Conservation (phyloP, 2,797 vertebrate genomes). For the Malacoraja senta region DNA sequence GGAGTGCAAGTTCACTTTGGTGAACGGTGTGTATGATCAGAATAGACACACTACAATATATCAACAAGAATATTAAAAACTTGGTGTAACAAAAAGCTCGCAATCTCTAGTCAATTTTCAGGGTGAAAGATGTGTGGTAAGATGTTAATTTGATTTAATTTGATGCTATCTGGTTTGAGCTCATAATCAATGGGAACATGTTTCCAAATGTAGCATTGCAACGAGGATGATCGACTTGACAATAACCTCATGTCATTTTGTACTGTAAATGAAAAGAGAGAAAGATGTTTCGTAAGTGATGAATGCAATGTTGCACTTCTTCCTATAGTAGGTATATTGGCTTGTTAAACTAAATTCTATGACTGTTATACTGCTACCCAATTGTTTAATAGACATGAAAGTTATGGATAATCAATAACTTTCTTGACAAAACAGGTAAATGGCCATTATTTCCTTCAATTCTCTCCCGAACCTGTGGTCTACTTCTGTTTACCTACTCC, state of each 20-base stretch:
- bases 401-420: neutral
- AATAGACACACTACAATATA: neutral
- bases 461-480: neutral
- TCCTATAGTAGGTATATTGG: neutral
- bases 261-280: neutral
- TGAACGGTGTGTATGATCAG: neutral
- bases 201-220: neutral
- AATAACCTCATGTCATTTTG: neutral
- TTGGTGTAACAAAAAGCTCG: neutral
- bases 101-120: slow-evolving; percentile 3
- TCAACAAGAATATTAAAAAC: neutral
- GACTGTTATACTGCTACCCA: neutral
- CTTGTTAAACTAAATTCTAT: neutral
- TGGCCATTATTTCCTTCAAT: neutral
- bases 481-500: neutral
- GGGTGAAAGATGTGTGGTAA: neutral
- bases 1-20: neutral
- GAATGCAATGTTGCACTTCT: neutral
- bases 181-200: no score
- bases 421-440: neutral
- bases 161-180: neutral
- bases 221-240: neutral
- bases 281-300: neutral
- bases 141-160: slow-evolving; percentile 22
- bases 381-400: neutral